Conservation (phyloP, 2,888 invertebrate genomes). For the Thysanoteuthis rhombus region DNA sequence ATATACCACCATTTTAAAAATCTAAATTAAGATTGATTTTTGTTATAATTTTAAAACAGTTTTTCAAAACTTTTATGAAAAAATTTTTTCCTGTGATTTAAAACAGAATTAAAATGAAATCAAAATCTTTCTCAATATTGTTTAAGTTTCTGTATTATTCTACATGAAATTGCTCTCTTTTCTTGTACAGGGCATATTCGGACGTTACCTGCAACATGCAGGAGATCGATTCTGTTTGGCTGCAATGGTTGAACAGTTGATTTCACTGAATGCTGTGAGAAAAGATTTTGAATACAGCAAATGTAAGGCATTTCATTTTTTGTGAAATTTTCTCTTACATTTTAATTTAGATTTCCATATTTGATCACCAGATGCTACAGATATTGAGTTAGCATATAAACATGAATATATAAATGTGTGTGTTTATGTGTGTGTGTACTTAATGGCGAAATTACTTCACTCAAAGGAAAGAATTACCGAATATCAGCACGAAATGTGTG, state of each 20-base stretch:
- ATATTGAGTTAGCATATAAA: too few species aligned
- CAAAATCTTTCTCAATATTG: neutral
- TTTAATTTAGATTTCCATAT: too few species aligned
- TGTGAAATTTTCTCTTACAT: conserved; percentile 32
- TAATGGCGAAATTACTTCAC: too few species aligned
- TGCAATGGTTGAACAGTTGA: conserved; percentile 67
- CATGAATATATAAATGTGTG: too few species aligned
- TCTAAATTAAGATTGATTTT: too few species aligned
- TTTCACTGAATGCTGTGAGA: conserved; percentile 64
- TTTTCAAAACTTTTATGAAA: neutral
- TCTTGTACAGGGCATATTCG: conserved; percentile 63
- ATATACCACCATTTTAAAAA: too few species aligned
- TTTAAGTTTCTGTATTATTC: neutral
- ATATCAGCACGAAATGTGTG: too few species aligned
- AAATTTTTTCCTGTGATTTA: neutral
- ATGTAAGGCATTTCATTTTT: conserved; percentile 55
- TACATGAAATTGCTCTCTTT: neutral
- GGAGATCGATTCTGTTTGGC: conserved; percentile 63
- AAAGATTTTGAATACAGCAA: conserved; percentile 67
- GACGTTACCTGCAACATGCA: conserved; percentile 60
- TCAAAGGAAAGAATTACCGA: too few species aligned
- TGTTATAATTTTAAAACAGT: too few species aligned
- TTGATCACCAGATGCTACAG: too few species aligned
- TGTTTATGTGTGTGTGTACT: too few species aligned
- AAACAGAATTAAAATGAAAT: neutral